Conservation (phyloP, 1,140 invertebrate species). For the Drepana arcuata region DNA sequence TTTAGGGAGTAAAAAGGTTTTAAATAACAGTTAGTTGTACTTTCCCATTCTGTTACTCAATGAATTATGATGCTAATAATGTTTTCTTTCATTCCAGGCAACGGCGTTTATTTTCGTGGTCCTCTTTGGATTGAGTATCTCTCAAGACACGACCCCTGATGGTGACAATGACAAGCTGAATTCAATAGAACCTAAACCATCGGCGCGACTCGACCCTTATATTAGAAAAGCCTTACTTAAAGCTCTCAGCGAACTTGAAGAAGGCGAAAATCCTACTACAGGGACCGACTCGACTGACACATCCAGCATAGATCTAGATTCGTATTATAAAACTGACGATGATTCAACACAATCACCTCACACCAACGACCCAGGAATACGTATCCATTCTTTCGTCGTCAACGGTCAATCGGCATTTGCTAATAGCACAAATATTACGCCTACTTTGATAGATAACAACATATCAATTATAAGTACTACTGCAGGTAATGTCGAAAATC, state of each 20-base stretch:
- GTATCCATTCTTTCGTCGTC: slow-evolving; percentile 62
- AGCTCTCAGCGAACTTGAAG: slow-evolving; percentile 79
- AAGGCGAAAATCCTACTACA: slow-evolving; percentile 49
- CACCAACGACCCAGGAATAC: slow-evolving; percentile 40
- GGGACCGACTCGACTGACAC: slow-evolving; percentile 31
- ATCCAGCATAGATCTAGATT: slow-evolving; percentile 28
- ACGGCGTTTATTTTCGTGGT: slow-evolving; percentile 25
- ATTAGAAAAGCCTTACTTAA: slow-evolving; percentile 79
- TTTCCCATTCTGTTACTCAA: neutral
- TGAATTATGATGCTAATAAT: neutral
- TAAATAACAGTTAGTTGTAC: slow-evolving; percentile 5
- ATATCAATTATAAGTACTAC: slow-evolving; percentile 59
- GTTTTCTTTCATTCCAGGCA: slow-evolving; percentile 40
- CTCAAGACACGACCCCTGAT: slow-evolving; percentile 53
- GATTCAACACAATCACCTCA: neutral
- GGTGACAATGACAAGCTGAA: slow-evolving; percentile 50
- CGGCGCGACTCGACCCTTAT: slow-evolving; percentile 77
- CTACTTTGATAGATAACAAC: slow-evolving; percentile 46
- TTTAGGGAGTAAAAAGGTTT: too few relatives aligned
- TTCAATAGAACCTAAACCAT: slow-evolving; percentile 62
- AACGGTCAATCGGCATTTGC: slow-evolving; percentile 60
- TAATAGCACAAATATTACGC: slow-evolving; percentile 35
- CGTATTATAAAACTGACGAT: neutral
- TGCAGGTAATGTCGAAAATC: slow-evolving; percentile 59
- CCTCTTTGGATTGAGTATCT: slow-evolving; percentile 23